Evolutionary conservation across 2,888 invertebrate genomes (phyloP).

Genomic region (Acrobasis consociella): DNA sequence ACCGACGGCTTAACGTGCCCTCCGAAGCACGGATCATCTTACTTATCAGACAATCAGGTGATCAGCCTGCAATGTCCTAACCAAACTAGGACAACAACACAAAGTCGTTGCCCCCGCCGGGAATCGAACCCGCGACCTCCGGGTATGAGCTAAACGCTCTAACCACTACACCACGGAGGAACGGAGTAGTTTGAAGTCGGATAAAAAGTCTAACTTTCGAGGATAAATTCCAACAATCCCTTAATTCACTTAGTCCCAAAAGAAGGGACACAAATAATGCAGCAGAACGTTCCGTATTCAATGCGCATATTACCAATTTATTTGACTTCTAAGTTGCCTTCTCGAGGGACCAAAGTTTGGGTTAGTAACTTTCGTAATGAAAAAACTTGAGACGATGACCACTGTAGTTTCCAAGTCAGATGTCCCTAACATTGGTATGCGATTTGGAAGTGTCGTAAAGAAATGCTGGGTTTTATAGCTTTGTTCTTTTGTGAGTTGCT

Average conservation of each 20-base stretch:
- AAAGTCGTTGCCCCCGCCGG: no score
- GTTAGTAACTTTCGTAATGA: conserved; percentile 26
- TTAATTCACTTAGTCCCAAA: background rate
- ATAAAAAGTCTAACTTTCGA: background rate
- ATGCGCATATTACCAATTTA: conserved; percentile 24
- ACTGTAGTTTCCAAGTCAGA: conserved; percentile 8
- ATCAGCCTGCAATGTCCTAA: no score
- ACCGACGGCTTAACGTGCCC: no score
- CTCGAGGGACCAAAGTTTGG: conserved; percentile 22
- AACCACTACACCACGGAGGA: no score
- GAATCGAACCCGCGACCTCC: no score
- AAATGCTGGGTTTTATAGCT: background rate
- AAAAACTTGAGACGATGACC: conserved; percentile 28
- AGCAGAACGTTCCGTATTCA: conserved; percentile 17
- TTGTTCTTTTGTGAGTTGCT: background rate
- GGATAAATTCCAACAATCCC: background rate
- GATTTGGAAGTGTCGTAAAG: background rate
- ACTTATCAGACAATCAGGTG: no score
- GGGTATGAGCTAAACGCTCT: no score
- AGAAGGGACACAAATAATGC: background rate
- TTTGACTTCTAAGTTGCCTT: conserved; percentile 21
- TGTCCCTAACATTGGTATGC: background rate
- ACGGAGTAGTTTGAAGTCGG: no score
- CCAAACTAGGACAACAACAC: no score
- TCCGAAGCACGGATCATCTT: no score